Base-by-base conservation (phyloP, 2,888 invertebrate genomes). In the Plagodis pulveraria region DNA sequence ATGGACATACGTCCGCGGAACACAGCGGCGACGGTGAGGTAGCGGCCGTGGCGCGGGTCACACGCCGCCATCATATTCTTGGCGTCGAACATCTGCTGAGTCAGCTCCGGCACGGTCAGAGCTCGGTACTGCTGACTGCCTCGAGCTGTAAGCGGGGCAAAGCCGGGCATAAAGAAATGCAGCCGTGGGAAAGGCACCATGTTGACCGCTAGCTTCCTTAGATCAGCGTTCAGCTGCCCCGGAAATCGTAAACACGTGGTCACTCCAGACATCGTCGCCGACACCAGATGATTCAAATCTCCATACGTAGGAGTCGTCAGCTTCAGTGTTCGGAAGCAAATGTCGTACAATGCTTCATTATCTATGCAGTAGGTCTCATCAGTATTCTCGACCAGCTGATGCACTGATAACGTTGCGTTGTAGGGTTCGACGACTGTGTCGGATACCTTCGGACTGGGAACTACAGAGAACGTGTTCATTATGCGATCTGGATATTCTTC, bases 1-100 rank as follows among this genome's bases (percentile, higher is more conserved):
- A 98, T 98, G 52, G 97, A 98, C 97, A 98, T 97, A 66, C 96
- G 94, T 0, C 97, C 97, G 67, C 97, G 94, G 93, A 98, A 98
- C 61, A 98, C 96, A 11, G 97, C 97, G 1, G 98, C 97, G 0
- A 97, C 98, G 0, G 98, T 98, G 48, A 98, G 91, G 78, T 98
- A 98, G 56, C 97, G 94, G 36, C 98, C 98, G 80, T 97, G 97
- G 8, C 98, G 94, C 0, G 98, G 98, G 82, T 98, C 98, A 80
- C 98, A 98, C 11, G 98, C 98, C 10, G 97, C 97, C 98, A 98
- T 98, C 98, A 98, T 98, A 87, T 98, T 98, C 89, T 97, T 98
- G 10, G 98, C 96, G 80, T 98, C 98, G 81, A 98, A 98, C 97
- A 97, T 97, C 83, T 97, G 97, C 72, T 96, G 95, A 0, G 98